A percentile compares a stretch with the other conserved stretches of the same genome.
Conservation (phyloP, 2,888 invertebrate species). For the Pristionchus fissidentatus region DNA sequence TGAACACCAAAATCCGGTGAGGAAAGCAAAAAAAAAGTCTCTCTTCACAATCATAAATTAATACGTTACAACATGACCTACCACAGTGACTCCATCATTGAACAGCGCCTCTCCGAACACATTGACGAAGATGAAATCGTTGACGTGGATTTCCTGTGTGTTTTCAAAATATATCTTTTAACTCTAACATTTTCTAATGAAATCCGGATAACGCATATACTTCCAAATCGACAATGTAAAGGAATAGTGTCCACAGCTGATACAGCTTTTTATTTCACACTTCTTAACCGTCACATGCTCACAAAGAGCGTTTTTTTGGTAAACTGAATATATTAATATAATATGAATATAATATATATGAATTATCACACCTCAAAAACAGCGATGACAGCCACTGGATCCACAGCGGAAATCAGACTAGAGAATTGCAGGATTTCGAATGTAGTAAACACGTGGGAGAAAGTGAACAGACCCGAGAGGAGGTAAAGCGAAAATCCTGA, state of each 20-base stretch:
- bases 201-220: too few species aligned
- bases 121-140: constrained; percentile 96
- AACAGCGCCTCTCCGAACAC: constrained; percentile 97
- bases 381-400: constrained; percentile 52
- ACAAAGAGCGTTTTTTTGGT: too few species aligned
- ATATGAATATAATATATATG: background rate
- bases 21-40: too few species aligned
- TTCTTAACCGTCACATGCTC: too few species aligned
- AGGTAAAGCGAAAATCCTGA: constrained; percentile 60
- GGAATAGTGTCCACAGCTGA: too few species aligned
- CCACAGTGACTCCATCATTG: constrained; percentile 97
- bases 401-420: constrained; percentile 44
- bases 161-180: background rate
- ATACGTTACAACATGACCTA: constrained; percentile 34
- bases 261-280: too few species aligned
- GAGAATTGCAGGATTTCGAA: constrained; percentile 55
- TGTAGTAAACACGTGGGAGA: constrained; percentile 59
- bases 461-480: constrained; percentile 54
- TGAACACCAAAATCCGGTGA: too few species aligned
- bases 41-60: background rate
- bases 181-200: too few species aligned
- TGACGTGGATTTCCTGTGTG: constrained; percentile 84
- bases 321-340: background rate
- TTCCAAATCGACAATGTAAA: too few species aligned
- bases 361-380: constrained; percentile 16